Evolutionary conservation across 2,888 invertebrate species (phyloP).

Genomic region (Smittia aterrima): DNA sequence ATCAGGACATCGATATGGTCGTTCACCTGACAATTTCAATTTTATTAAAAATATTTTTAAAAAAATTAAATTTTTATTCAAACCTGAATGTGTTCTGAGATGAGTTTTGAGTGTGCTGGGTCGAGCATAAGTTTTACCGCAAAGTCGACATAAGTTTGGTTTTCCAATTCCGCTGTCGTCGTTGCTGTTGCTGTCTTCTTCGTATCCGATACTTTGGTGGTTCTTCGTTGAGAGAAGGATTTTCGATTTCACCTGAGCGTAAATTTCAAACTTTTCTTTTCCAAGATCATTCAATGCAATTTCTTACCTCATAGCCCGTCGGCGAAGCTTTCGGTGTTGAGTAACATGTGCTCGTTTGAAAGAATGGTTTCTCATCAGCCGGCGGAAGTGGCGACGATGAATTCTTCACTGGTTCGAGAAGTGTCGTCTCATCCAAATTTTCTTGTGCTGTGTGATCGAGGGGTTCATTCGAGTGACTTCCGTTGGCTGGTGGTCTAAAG

Average conservation of each 20-base stretch:
- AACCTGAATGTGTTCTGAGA: slow-evolving; percentile 80
- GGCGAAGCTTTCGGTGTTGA: slow-evolving; percentile 18
- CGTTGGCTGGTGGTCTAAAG: slow-evolving; percentile 64
- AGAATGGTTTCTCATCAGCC: slow-evolving; percentile 40
- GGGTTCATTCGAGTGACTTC: slow-evolving; percentile 52
- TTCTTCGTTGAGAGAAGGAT: slow-evolving; percentile 53
- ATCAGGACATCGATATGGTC: slow-evolving; percentile 68
- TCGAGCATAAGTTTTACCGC: slow-evolving; percentile 94
- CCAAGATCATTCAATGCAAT: too few relatives aligned
- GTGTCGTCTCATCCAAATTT: not conserved
- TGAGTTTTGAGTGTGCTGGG: slow-evolving; percentile 97
- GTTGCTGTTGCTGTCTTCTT: slow-evolving; percentile 52
- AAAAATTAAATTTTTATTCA: slow-evolving; percentile 63
- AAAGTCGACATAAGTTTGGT: slow-evolving; percentile 89
- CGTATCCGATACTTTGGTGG: slow-evolving; percentile 53
- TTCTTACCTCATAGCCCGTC: slow-evolving; percentile 11
- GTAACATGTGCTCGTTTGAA: slow-evolving; percentile 29
- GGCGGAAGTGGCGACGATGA: slow-evolving; percentile 49
- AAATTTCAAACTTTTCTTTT: not conserved
- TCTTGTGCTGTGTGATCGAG: slow-evolving; percentile 44
- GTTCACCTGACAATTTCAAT: slow-evolving; percentile 28
- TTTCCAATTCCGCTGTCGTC: slow-evolving; percentile 59
- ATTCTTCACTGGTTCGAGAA: slow-evolving; percentile 40
- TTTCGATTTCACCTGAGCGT: slow-evolving; percentile 44
- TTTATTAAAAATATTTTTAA: not conserved